These are phyloP conservation scores for Scrobipalpa costella DNA, from an alignment of 2,888 invertebrate species.

Conservation along the genomic window DNA sequence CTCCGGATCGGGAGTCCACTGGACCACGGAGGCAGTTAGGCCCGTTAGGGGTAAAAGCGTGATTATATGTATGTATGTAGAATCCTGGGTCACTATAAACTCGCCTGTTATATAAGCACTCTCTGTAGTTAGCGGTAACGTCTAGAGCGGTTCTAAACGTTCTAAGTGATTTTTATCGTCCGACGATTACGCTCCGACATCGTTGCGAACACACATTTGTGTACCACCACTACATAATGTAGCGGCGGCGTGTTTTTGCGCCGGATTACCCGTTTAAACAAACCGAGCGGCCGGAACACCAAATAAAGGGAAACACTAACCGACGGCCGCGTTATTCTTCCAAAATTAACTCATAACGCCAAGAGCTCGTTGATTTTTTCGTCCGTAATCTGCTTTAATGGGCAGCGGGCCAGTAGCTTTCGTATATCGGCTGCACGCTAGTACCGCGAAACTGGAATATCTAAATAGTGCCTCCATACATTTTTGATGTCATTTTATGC, in stretches of 20 bases:
- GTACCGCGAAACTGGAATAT: constrained; percentile 73
- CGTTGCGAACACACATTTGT: constrained; percentile 67
- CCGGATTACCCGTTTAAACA: constrained; percentile 76
- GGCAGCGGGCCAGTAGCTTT: constrained; percentile 77
- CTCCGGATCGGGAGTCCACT: too few relatives aligned
- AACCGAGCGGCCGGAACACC: constrained; percentile 71
- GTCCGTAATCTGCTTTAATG: constrained; percentile 77
- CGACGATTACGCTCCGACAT: constrained; percentile 65
- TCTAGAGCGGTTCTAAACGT: constrained; percentile 56
- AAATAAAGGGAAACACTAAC: constrained; percentile 77
- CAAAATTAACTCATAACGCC: constrained; percentile 81
- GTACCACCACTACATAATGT: constrained; percentile 63
- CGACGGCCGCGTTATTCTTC: constrained; percentile 75
- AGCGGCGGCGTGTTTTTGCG: constrained; percentile 65
- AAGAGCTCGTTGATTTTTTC: constrained; percentile 74
- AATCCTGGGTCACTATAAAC: constrained; percentile 42
- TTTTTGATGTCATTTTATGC: constrained; percentile 76
- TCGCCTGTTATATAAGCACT: constrained; percentile 50
- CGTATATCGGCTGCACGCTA: constrained; percentile 73
- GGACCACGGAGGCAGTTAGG: too few relatives aligned
- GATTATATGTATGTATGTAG: too few relatives aligned
- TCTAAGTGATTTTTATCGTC: constrained; percentile 75
- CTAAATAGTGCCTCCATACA: constrained; percentile 73
- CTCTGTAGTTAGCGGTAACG: constrained; percentile 56
- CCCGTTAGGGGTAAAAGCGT: too few relatives aligned